Base-by-base conservation (phyloP, 2,888 invertebrate genomes). In the Mythimna vitellina region DNA sequence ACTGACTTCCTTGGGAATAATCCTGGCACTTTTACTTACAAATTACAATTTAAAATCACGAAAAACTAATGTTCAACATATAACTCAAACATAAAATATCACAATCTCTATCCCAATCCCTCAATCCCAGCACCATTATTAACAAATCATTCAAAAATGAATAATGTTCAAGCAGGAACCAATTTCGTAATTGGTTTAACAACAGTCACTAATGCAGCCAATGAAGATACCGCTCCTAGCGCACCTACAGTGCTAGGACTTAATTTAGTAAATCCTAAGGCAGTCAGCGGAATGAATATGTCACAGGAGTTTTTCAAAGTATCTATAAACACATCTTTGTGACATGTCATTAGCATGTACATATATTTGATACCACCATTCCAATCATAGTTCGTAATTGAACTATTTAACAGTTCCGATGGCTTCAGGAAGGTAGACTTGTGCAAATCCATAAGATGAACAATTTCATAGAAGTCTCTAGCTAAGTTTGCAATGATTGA, bases 271-370 rank as follows among this genome's bases (percentile, higher is more conserved):
- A 98, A 97, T 1, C 98, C 98, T 82, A 99, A 94, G 9, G 98
- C 97, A 72, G 98, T 97, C 78, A 99, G 93, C 0, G 99, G 99
- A 89, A 99, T 98, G 86, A 98, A 98, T 70, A 99, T 92, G 93
- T 99, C 99, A 94, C 98, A 98, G 12, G 97, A 93, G 95, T 99
- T 99, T 92, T 98, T 99, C 8, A 98, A 89, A 1, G 98, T 97
- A 93, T 99, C 99, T 80, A 99, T 96, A 72, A 98, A 96, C 14
- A 99, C 96, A 91, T 97, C 97, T 87, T 97, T 97, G 84, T 93
- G 95, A 84, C 94, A 96, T 77, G 87, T 90, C 9, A 94, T 78
- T 57, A 95, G 67, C 73, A 90, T 86, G 73, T 88, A 93, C 42
- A 92, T 73, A 86, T 95, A 91, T 82, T 89, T 94, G 12, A 92